A percentile compares a stretch with the other conserved stretches of the same genome.
phyloP scores from a whole-genome alignment of 2,797 vertebrate genomes.

The Potorous gilbertii region DNA sequence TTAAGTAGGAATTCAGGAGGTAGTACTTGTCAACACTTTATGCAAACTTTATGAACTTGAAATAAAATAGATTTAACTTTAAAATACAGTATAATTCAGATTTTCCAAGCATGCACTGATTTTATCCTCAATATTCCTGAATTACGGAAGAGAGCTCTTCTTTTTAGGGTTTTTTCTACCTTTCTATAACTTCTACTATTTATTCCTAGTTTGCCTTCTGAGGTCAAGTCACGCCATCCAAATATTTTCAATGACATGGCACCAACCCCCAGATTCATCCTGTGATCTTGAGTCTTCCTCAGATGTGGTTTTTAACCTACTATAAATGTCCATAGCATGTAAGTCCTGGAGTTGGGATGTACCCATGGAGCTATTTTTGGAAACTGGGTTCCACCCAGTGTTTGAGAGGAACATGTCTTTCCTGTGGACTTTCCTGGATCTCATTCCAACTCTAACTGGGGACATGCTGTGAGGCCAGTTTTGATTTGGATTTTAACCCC shows the following conservation, averaged over 20 bases:
- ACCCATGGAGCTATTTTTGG: background rate
- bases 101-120: background rate
- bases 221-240: background rate
- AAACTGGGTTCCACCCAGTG: constrained; percentile 2
- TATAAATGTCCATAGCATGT: background rate
- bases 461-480: background rate
- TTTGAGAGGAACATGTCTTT: background rate
- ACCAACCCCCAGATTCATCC: background rate
- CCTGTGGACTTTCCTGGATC: background rate
- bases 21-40: background rate
- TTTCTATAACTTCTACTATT: background rate
- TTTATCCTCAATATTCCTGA: background rate
- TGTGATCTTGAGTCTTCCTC: background rate
- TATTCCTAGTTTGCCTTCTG: background rate
- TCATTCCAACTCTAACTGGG: background rate
- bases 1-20: background rate
- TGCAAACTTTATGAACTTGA: background rate
- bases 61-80: background rate
- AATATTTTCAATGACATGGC: background rate
- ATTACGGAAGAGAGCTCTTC: background rate
- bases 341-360: background rate
- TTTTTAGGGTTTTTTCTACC: background rate
- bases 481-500: background rate
- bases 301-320: background rate
- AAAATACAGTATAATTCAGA: background rate